Percentiles rank a stretch among this genome's conserved stretches.
phyloP scores from a whole-genome alignment of 2,797 vertebrate species.

The Lutjanus campechanus region DNA sequence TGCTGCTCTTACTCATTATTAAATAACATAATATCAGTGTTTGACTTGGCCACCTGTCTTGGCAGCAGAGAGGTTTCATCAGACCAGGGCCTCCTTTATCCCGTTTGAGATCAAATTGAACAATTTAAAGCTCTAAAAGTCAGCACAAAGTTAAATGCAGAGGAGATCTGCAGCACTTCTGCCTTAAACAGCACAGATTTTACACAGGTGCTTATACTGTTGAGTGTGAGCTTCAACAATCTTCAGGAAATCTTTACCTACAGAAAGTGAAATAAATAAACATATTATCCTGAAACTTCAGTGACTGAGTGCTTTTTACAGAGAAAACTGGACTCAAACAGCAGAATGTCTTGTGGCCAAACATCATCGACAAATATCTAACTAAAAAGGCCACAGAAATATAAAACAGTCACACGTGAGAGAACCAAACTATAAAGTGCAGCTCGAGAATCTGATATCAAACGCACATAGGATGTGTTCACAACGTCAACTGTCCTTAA shows the following conservation, averaged over 20 bases:
- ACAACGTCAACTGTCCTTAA: too few species aligned
- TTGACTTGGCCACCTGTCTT: constrained; percentile 65
- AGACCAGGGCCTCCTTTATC: constrained; percentile 24
- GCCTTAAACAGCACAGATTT: background rate
- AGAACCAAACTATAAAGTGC: background rate
- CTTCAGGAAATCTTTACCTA: background rate
- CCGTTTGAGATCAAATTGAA: constrained; percentile 42
- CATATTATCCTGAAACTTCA: background rate
- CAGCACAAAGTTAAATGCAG: background rate
- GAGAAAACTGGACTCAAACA: background rate
- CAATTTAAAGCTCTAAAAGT: constrained; percentile 31
- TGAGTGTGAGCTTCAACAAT: background rate
- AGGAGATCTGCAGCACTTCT: background rate
- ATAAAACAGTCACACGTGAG: background rate
- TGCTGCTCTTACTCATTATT: constrained; percentile 44
- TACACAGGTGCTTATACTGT: background rate
- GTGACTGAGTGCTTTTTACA: background rate
- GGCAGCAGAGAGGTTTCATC: constrained; percentile 22
- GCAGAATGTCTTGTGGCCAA: background rate
- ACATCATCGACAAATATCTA: background rate
- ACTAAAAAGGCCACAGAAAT: background rate
- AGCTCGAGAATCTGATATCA: too few species aligned
- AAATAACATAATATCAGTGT: constrained; percentile 53
- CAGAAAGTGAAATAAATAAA: background rate
- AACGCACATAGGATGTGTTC: too few species aligned